A percentile compares a stretch with the other conserved stretches of the same genome.
Conservation (phyloP, 2,888 invertebrate species). For the Aradus depressus region DNA sequence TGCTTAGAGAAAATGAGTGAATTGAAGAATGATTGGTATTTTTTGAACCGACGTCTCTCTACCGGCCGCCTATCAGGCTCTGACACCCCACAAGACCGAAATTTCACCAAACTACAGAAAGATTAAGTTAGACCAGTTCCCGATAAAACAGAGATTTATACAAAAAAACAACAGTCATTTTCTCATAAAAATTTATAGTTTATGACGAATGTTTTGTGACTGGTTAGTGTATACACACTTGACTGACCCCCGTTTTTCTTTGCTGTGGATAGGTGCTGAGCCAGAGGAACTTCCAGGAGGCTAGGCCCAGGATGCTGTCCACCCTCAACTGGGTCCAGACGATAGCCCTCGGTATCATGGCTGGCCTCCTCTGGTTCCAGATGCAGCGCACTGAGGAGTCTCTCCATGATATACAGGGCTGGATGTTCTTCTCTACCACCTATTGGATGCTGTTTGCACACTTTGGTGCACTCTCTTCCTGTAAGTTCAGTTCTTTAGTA, state of each 20-base stretch:
- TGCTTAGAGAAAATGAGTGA: too few relatives aligned
- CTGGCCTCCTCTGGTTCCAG: slow-evolving; percentile 68
- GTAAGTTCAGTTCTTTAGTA: slow-evolving; percentile 42
- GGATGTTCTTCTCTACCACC: slow-evolving; percentile 74
- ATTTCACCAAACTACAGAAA: not conserved
- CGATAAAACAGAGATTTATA: too few relatives aligned
- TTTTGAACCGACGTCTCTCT: too few relatives aligned
- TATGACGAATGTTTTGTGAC: too few relatives aligned
- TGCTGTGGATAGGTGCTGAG: slow-evolving; percentile 46
- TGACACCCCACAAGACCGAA: too few relatives aligned
- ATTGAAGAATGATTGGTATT: too few relatives aligned
- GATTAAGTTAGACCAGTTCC: too few relatives aligned
- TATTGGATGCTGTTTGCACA: slow-evolving; percentile 74
- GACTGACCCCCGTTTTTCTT: not conserved
- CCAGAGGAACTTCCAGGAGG: slow-evolving; percentile 63
- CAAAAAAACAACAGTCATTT: too few relatives aligned
- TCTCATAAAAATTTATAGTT: too few relatives aligned
- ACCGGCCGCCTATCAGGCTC: too few relatives aligned
- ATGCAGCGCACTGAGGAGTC: slow-evolving; percentile 62
- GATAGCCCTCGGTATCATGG: slow-evolving; percentile 55
- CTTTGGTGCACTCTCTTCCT: slow-evolving; percentile 66
- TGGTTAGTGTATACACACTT: not conserved
- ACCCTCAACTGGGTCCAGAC: slow-evolving; percentile 68
- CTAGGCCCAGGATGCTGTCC: slow-evolving; percentile 61
- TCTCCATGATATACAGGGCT: slow-evolving; percentile 65